Conservation (phyloP, 1,140 invertebrate species). For the Wiebesia pumilae region DNA sequence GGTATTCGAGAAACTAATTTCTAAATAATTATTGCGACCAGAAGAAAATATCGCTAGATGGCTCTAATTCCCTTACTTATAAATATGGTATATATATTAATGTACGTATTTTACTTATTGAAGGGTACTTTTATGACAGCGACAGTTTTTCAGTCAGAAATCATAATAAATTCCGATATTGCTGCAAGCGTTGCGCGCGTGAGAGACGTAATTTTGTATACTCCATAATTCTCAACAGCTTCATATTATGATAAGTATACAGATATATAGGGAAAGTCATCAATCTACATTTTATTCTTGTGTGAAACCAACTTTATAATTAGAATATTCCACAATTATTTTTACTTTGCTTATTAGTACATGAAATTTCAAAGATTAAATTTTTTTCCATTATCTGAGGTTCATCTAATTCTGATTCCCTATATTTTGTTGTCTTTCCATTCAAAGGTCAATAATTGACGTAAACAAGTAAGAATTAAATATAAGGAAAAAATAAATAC, state of each 20-base stretch:
- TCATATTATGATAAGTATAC: background rate
- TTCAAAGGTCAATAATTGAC: too few species aligned
- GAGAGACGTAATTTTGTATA: background rate
- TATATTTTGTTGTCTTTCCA: too few species aligned
- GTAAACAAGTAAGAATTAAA: too few species aligned
- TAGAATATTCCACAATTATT: background rate
- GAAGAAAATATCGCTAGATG: background rate
- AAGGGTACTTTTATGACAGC: background rate
- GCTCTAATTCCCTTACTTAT: background rate
- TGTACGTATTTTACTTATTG: background rate
- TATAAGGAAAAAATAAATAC: too few species aligned
- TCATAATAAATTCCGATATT: background rate
- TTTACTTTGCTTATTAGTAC: background rate
- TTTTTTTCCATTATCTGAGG: too few species aligned
- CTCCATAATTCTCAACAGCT: background rate
- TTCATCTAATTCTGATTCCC: too few species aligned
- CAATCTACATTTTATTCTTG: background rate
- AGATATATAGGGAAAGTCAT: background rate
- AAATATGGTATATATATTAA: too few species aligned
- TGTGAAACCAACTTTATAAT: background rate
- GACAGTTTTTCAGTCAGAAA: background rate
- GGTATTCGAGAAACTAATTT: background rate
- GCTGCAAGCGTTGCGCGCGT: background rate
- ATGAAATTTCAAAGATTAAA: background rate
- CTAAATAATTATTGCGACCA: background rate